These are phyloP conservation scores for Dendrophyllia cribrosa DNA, from an alignment of 64 coral and sea anemone genomes.

Conservation along the genomic window DNA sequence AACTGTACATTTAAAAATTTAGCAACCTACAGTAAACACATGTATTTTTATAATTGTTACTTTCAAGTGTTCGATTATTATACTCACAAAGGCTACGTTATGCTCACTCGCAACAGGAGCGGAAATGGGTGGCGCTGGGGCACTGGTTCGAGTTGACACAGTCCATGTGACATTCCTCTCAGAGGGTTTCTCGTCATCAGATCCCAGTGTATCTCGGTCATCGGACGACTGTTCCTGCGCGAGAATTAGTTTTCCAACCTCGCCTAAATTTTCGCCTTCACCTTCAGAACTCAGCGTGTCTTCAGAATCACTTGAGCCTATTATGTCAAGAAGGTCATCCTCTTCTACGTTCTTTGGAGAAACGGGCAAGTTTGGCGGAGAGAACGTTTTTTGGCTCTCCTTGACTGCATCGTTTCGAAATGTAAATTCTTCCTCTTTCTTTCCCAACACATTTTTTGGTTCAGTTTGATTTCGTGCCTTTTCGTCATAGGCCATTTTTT, in stretches of 20 bases:
- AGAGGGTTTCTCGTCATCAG: slow-evolving; percentile 39
- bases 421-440: neutral
- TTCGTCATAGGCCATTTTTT: slow-evolving; percentile 66
- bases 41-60: too few relatives aligned
- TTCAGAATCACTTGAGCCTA: slow-evolving; percentile 50
- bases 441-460: neutral
- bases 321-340: slow-evolving; percentile 67
- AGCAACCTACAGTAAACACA: too few relatives aligned
- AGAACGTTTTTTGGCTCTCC: neutral
- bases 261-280: neutral
- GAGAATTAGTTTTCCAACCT: slow-evolving; percentile 12
- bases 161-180: slow-evolving; percentile 11
- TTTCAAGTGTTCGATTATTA: too few relatives aligned
- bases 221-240: slow-evolving; percentile 8
- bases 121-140: slow-evolving; percentile 12
- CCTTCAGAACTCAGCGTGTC: slow-evolving; percentile 5
- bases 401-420: neutral
- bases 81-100: slow-evolving; percentile 17
- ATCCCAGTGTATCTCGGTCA: slow-evolving; percentile 46
- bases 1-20: too few relatives aligned
- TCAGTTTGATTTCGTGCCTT: slow-evolving; percentile 14
- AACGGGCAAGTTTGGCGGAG: neutral
- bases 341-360: slow-evolving; percentile 1
- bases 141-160: slow-evolving; percentile 54
- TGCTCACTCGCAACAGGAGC: slow-evolving; percentile 34